These are phyloP conservation scores for Aldabrachelys gigantea DNA, from an alignment of 2,113 vertebrate genomes.

Conservation along the genomic window DNA sequence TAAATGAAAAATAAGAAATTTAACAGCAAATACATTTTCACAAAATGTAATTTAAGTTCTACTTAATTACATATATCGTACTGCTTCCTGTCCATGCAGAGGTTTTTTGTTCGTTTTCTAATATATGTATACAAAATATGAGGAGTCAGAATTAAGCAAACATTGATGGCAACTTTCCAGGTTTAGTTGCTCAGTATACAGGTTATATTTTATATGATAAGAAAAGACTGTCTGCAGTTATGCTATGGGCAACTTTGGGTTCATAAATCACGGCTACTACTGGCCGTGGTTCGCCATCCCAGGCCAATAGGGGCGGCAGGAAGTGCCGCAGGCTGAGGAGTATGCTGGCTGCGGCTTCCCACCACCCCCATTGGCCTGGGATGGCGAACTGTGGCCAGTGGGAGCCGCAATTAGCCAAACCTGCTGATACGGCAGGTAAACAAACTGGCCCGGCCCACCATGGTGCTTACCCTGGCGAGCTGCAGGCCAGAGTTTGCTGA, in stretches of 20 bases:
- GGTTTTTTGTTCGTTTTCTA: neutral
- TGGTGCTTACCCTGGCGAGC: too few relatives aligned
- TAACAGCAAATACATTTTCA: neutral
- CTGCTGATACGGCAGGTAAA: too few relatives aligned
- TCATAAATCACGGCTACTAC: neutral
- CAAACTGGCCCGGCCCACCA: too few relatives aligned
- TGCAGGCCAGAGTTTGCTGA: too few relatives aligned
- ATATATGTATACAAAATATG: neutral
- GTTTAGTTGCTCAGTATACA: neutral
- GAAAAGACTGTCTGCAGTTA: neutral
- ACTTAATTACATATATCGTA: neutral
- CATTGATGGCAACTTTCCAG: neutral
- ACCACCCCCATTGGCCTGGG: too few relatives aligned
- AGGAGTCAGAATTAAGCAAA: neutral
- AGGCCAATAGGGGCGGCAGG: too few relatives aligned
- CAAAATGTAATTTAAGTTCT: neutral
- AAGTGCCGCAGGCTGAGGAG: too few relatives aligned
- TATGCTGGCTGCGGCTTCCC: too few relatives aligned
- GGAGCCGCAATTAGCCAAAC: too few relatives aligned
- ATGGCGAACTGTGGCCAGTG: too few relatives aligned
- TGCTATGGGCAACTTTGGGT: neutral
- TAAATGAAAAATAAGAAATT: neutral
- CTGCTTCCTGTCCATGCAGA: neutral
- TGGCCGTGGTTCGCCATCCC: too few relatives aligned
- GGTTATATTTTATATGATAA: accelerated